Evolutionary conservation across 1,140 invertebrate species (phyloP).

Genomic region (Oscheius sp.): DNA sequence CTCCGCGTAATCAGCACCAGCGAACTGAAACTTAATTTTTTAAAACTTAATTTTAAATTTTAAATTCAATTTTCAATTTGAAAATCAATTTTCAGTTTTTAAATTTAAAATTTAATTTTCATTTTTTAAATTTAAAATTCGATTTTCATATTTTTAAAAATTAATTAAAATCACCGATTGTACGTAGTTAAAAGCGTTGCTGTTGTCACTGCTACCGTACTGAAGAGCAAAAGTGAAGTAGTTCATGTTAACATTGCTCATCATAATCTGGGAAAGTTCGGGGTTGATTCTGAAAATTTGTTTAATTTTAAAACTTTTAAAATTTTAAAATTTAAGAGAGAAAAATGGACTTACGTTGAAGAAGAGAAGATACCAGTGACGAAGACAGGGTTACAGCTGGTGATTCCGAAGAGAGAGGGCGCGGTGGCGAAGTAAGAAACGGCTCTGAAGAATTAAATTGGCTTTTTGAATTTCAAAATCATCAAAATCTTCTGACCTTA

Average conservation of each 20-base stretch:
- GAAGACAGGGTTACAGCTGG: background rate
- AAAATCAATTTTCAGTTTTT: no score
- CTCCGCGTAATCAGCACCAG: background rate
- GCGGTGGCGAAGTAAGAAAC: background rate
- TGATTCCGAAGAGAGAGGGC: background rate
- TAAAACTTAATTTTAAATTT: no score
- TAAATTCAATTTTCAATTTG: no score
- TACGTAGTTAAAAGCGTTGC: background rate
- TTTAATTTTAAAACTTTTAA: background rate
- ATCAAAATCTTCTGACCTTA: no score
- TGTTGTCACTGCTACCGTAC: background rate
- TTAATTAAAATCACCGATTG: background rate
- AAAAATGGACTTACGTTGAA: background rate
- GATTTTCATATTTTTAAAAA: no score
- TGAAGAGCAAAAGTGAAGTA: background rate
- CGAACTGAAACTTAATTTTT: background rate
- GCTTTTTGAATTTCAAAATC: no score
- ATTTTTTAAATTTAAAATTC: no score
- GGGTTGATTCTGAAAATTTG: background rate
- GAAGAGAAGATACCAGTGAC: background rate
- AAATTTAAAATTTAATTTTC: no score
- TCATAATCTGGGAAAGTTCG: background rate
- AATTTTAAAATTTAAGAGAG: no score
- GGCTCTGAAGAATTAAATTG: background rate
- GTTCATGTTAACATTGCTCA: background rate